A percentile compares a stretch with the other conserved stretches of the same genome.
Evolutionary conservation across 2,888 invertebrate species (phyloP).

Genomic region (Polydrusus tereticollis): DNA sequence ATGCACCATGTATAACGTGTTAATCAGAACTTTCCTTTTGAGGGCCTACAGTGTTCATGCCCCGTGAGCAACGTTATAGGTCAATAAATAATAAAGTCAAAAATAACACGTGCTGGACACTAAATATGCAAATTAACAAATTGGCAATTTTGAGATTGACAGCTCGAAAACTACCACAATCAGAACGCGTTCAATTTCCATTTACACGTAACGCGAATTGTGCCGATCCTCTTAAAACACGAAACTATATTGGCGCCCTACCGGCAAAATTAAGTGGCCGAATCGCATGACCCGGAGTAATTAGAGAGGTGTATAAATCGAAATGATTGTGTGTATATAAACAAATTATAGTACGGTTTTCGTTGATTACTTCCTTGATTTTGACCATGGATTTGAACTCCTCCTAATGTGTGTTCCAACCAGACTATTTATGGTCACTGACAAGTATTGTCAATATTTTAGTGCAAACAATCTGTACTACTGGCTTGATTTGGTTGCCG

Average conservation of each 20-base stretch:
- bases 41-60: no score
- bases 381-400: no score
- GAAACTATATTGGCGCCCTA: not conserved
- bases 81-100: not conserved
- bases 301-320: constrained; percentile 13
- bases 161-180: constrained; percentile 2
- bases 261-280: not conserved
- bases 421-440: no score
- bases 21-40: no score
- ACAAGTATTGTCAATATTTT: no score
- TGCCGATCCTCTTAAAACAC: not conserved
- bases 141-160: not conserved
- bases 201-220: not conserved
- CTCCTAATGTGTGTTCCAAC: no score
- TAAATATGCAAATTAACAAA: constrained; percentile 12
- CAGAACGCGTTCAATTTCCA: not conserved
- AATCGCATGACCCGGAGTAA: not conserved
- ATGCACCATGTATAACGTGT: no score
- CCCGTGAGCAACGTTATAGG: not conserved
- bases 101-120: not conserved
- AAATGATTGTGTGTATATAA: constrained; percentile 5
- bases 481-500: no score
- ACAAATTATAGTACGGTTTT: not conserved
- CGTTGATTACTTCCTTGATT: not conserved
- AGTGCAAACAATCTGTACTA: no score